Evolutionary conservation across 2,113 vertebrate species (phyloP).

Genomic region (Lepus americanus): DNA sequence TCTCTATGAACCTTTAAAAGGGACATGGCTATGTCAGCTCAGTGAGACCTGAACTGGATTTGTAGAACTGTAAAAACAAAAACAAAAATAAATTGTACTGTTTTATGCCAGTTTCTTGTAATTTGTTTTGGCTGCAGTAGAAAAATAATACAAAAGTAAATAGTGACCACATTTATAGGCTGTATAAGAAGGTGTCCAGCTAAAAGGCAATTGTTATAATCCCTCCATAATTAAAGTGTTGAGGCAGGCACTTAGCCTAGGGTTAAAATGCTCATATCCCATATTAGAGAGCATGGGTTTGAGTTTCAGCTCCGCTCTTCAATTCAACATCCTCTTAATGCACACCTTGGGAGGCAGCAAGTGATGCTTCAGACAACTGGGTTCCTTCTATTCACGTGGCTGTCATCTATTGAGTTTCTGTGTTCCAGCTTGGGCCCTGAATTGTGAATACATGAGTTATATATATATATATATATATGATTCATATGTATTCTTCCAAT

Average conservation of each 20-base stretch:
- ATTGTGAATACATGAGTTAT: no score
- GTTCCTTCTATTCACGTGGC: no score
- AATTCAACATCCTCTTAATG: no score
- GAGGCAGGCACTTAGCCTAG: not conserved
- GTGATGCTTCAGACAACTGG: no score
- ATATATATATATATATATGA: no score
- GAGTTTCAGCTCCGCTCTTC: no score
- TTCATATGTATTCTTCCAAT: not conserved
- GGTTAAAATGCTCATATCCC: no score
- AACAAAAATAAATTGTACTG: not conserved
- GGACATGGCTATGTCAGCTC: no score
- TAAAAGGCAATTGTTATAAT: not conserved
- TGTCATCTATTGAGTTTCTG: no score
- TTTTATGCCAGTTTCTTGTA: not conserved
- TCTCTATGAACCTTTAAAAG: not conserved
- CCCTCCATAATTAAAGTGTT: not conserved
- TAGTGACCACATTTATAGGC: not conserved
- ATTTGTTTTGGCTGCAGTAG: not conserved
- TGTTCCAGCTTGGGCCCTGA: no score
- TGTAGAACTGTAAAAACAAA: not conserved
- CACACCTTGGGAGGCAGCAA: no score
- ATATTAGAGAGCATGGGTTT: no score
- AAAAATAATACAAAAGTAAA: not conserved
- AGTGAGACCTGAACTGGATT: accelerated
- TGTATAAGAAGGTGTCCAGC: not conserved